Evolutionary conservation across 92 coral and sea anemone species (phyloP).

Genomic region (Epizoanthus stellaris): DNA sequence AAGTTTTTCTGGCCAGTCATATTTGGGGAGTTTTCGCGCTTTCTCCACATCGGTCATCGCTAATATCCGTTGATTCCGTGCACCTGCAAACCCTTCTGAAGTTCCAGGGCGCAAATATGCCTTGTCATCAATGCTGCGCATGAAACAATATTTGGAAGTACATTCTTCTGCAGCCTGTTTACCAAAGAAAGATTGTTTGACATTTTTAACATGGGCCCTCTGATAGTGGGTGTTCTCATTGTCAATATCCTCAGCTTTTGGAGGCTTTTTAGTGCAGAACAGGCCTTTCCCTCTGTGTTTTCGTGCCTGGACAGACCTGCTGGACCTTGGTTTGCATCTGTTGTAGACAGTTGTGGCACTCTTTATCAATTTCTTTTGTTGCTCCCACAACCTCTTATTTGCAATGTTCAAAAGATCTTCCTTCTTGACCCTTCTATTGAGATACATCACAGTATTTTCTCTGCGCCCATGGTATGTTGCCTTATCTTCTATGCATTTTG

Average conservation of each 20-base stretch:
- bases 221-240: slow-evolving; percentile 55
- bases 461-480: slow-evolving; percentile 55
- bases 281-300: slow-evolving; percentile 59
- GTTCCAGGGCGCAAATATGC: slow-evolving; percentile 57
- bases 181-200: slow-evolving; percentile 36
- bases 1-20: too few species aligned
- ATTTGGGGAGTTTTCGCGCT: slow-evolving; percentile 34
- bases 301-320: slow-evolving; percentile 48
- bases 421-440: slow-evolving; percentile 51
- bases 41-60: slow-evolving; percentile 37
- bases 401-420: slow-evolving; percentile 56
- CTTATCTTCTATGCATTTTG: slow-evolving; percentile 49
- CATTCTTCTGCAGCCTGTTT: slow-evolving; percentile 22
- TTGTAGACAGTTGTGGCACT: slow-evolving; percentile 48
- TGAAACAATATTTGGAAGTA: slow-evolving; percentile 39
- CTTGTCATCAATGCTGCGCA: slow-evolving; percentile 55
- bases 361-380: slow-evolving; percentile 36
- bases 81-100: slow-evolving; percentile 49
- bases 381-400: slow-evolving; percentile 18
- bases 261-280: slow-evolving; percentile 58
- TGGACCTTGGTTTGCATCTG: slow-evolving; percentile 32
- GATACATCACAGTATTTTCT: slow-evolving; percentile 35
- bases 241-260: slow-evolving; percentile 48
- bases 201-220: slow-evolving; percentile 49
- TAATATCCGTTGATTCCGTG: slow-evolving; percentile 39